Conservation (phyloP, 2,797 vertebrate species). For the Sebastes paucispinis region DNA sequence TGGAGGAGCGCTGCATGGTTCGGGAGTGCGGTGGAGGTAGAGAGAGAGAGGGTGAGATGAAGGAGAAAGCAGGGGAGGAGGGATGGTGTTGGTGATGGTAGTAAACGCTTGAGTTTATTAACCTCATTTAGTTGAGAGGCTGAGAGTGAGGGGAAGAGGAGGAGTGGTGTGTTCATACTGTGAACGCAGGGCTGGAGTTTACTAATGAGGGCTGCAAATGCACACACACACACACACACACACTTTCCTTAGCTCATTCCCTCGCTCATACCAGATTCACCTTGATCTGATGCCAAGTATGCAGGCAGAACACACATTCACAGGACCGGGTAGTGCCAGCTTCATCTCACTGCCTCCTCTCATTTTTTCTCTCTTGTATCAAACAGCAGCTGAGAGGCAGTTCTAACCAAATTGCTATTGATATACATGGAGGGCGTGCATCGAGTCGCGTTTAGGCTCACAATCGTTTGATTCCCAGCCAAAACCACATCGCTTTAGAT, state of each 20-base stretch:
- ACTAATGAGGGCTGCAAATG: constrained; percentile 87
- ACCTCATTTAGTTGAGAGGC: constrained; percentile 86
- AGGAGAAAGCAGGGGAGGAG: constrained; percentile 54
- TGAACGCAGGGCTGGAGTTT: constrained; percentile 79
- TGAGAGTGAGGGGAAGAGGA: constrained; percentile 80
- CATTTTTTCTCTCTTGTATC: constrained; percentile 34
- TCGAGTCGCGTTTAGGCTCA: neutral
- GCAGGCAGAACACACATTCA: constrained; percentile 60
- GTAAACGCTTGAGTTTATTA: constrained; percentile 94
- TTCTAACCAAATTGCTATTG: constrained; percentile 42
- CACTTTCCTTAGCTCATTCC: constrained; percentile 62
- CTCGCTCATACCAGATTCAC: constrained; percentile 72
- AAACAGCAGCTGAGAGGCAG: constrained; percentile 49
- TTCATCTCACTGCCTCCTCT: constrained; percentile 50
- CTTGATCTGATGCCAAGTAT: constrained; percentile 89
- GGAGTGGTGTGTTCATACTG: constrained; percentile 86
- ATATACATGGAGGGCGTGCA: constrained; percentile 22
- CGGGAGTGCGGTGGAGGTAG: constrained; percentile 58
- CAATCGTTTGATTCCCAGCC: constrained; percentile 34
- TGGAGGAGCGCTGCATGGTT: constrained; percentile 52
- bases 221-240: constrained; percentile 71
- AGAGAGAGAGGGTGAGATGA: constrained; percentile 41
- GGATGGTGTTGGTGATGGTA: constrained; percentile 72
- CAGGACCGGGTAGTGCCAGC: constrained; percentile 67
- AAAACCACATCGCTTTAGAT: constrained; percentile 24